Conservation (phyloP, 2,888 invertebrate genomes). For the Notodonta dromedarius region DNA sequence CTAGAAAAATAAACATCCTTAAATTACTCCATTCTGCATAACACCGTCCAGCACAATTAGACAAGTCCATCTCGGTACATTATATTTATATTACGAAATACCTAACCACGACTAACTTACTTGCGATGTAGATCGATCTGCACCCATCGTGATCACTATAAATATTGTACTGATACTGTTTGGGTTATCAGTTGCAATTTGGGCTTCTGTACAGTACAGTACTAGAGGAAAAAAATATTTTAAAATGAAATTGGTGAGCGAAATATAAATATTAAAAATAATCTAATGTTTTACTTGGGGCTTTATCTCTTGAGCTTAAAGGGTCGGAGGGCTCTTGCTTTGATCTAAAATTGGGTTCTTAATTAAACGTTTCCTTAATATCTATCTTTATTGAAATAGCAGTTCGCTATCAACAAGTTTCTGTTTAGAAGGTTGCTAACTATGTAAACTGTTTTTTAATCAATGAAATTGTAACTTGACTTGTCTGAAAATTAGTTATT, state of each 20-base stretch:
- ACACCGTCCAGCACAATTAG: conserved; percentile 64
- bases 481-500: too few relatives aligned
- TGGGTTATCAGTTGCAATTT: conserved; percentile 66
- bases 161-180: conserved; percentile 63
- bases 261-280: conserved; percentile 6
- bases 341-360: background rate
- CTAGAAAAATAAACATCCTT: background rate
- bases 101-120: conserved; percentile 58
- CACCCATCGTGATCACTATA: conserved; percentile 58
- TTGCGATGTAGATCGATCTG: conserved; percentile 67
- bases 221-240: conserved; percentile 15
- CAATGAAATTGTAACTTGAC: too few relatives aligned
- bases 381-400: background rate
- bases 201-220: conserved; percentile 49
- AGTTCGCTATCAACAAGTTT: background rate
- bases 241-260: conserved; percentile 69
- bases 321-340: background rate
- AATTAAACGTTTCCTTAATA: background rate
- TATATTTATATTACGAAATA: conserved; percentile 69
- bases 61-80: conserved; percentile 65
- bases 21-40: conserved; percentile 40
- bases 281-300: background rate
- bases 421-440: background rate
- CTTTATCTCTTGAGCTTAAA: background rate
- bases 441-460: background rate